phyloP scores from a whole-genome alignment of 2,888 invertebrate species.

The Papilio protenor region DNA sequence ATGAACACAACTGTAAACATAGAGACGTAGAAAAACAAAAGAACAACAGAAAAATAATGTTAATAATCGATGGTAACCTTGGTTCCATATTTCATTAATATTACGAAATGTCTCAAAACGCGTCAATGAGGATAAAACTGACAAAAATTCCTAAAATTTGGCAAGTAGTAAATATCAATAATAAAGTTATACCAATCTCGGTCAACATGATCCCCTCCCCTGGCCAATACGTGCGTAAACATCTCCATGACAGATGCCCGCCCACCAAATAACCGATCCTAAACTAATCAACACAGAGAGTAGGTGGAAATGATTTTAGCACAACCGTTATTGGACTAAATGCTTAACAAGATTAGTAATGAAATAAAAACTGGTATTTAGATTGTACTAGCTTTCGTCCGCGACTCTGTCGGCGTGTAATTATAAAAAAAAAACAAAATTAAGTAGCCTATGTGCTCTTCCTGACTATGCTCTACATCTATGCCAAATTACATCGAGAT shows the following conservation, averaged over 20 bases:
- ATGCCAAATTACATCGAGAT: too few relatives aligned
- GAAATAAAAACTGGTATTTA: neutral
- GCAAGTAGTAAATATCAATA: conserved; percentile 18
- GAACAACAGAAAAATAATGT: too few relatives aligned
- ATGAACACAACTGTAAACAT: too few relatives aligned
- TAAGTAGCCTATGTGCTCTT: too few relatives aligned
- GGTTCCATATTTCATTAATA: neutral
- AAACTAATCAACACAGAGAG: conserved; percentile 31
- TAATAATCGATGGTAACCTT: neutral
- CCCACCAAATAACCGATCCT: conserved; percentile 24
- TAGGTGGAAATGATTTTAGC: conserved; percentile 8
- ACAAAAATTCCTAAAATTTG: conserved; percentile 9
- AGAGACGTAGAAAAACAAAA: too few relatives aligned
- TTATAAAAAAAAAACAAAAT: too few relatives aligned
- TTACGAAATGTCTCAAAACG: neutral
- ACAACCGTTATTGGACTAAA: neutral
- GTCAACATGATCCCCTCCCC: neutral
- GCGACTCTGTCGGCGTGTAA: too few relatives aligned
- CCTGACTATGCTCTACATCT: too few relatives aligned
- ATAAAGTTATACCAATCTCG: conserved; percentile 16
- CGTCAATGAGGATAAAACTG: neutral
- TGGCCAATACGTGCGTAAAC: conserved; percentile 22
- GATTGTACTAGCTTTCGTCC: too few relatives aligned
- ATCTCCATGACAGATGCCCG: conserved; percentile 14
- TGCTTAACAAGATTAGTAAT: conserved; percentile 3